A percentile compares a stretch with the other conserved stretches of the same genome.
These are phyloP conservation scores for Sardina pilchardus DNA, from an alignment of 2,113 vertebrate genomes.

Conservation along the genomic window DNA sequence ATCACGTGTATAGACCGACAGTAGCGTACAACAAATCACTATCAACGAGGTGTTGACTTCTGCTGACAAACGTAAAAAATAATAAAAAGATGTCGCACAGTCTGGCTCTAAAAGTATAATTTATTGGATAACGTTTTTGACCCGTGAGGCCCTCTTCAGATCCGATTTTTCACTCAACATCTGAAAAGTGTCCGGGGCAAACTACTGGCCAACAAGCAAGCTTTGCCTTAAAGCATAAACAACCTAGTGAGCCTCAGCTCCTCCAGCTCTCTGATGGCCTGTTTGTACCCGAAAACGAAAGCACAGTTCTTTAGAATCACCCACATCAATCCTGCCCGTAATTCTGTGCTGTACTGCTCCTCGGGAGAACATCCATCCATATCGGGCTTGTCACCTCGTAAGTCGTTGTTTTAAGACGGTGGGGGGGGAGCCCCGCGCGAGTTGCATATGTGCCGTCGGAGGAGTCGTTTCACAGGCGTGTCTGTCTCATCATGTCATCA, in stretches of 20 bases:
- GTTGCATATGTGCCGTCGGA: neutral
- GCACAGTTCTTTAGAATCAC: neutral
- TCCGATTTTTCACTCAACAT: too few relatives aligned
- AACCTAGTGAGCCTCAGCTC: neutral
- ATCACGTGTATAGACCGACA: too few relatives aligned
- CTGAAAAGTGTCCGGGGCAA: neutral
- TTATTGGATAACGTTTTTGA: too few relatives aligned
- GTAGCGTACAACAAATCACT: too few relatives aligned
- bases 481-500: conserved; percentile 11
- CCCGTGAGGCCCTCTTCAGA: too few relatives aligned
- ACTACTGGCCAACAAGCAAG: neutral
- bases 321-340: neutral
- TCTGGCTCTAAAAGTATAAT: too few relatives aligned
- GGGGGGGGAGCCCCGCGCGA: neutral
- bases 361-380: conserved; percentile 4
- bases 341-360: neutral
- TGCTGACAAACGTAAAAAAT: too few relatives aligned
- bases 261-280: neutral
- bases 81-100: too few relatives aligned
- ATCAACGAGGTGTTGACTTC: too few relatives aligned
- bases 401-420: neutral
- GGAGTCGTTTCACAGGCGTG: neutral
- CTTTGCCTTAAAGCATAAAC: neutral
- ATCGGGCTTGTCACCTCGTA: neutral
- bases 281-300: neutral